Evolutionary conservation across 2,113 vertebrate species (phyloP), one percentile per base, ranked within the genome.

Genomic region (Porphyrio hochstetteri): DNA sequence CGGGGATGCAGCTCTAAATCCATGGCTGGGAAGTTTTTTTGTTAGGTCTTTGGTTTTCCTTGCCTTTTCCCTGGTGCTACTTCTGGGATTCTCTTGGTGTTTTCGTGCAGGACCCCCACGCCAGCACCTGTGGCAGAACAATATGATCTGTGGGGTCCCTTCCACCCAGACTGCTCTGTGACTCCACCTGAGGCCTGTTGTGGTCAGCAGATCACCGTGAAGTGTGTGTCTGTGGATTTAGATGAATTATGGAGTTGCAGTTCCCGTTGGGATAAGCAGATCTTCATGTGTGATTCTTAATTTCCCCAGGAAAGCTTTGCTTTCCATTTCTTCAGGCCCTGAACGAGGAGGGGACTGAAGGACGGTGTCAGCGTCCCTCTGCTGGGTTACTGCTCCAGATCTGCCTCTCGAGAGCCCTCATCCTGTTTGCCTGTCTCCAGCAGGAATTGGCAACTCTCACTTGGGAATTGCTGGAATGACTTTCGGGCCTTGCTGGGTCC

Each of bases 381-480:
- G 0, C 0, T 33, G 50, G 78, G n/a, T 38, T 24, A 3, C 67
- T 42, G 60, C 46, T 23, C 68, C 48, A 1, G 6, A 1, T 2
- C 10, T 3, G 40, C 12, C 5, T 44, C 68, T 17, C 1, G 0
- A 44, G 84, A 9, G 31, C 2, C 52, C 88, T 74, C 0, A 0
- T 16, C 4, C 52, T 7, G 2, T 69, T n/a, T 35, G 60, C 40
- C 46, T 18, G 16, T 38, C 36, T 29, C 20, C 1, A 38, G 25
- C 1, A 15, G 81, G 10, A n/a, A 12, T 4, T 61, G 25, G 19
- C 28, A 46, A 2, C 24, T 64, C 20, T 60, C 52, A 0, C n/a
- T n/a, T 60, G 84, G 86, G 74, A 78, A 28, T 20, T 0, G 0
- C 72, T 17, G 16, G 31, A 28, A 10, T 40, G 60, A 64, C 11